Percentiles rank a stretch among this genome's conserved stretches.
phyloP scores from a whole-genome alignment of 1,140 invertebrate genomes.

The Chironomus striatipennis region DNA sequence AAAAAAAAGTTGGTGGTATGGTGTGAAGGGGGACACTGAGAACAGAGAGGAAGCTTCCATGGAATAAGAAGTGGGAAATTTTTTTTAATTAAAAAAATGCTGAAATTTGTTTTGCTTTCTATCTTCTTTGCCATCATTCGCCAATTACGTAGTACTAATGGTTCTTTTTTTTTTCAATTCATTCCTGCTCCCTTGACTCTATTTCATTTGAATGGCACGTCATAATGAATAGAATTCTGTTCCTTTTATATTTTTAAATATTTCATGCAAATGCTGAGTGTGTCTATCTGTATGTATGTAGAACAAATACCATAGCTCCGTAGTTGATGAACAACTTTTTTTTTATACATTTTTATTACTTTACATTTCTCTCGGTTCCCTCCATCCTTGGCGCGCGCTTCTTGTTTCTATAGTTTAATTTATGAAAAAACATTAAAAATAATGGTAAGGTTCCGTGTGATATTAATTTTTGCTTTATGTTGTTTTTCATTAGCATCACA shows the following conservation, averaged over 20 bases:
- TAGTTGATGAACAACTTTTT: no score
- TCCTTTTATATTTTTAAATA: no score
- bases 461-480: slow-evolving; percentile 22
- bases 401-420: slow-evolving; percentile 8
- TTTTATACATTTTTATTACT: slow-evolving; percentile 19
- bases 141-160: slow-evolving; percentile 12
- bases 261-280: no score
- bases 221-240: neutral
- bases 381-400: neutral
- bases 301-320: neutral
- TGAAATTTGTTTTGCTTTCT: slow-evolving; percentile 22
- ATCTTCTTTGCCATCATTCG: neutral
- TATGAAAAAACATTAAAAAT: slow-evolving; percentile 23
- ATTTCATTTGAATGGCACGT: neutral
- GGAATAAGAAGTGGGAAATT: neutral
- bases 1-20: no score
- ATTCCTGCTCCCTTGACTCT: neutral
- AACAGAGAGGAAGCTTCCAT: neutral
- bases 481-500: slow-evolving; percentile 21
- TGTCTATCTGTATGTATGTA: neutral
- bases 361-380: neutral
- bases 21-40: neutral
- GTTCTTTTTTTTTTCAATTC: slow-evolving; percentile 10
- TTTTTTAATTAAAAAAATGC: slow-evolving; percentile 22
- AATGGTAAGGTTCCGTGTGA: neutral